Evolutionary conservation across 1,140 invertebrate species (phyloP).

Genomic region (Listronotus oregonensis): DNA sequence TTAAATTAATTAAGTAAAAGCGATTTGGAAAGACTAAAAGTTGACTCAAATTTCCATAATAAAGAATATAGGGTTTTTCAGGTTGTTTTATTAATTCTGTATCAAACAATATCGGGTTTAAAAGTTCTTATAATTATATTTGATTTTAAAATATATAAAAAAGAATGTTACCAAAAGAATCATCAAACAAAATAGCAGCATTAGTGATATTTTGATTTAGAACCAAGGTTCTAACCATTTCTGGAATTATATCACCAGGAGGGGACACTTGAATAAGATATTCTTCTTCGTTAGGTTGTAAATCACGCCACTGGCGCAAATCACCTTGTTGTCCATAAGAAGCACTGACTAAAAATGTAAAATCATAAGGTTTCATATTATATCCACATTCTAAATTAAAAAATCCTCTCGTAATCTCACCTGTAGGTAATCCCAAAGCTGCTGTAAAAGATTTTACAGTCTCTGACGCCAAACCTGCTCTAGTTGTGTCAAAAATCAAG

Average conservation of each 20-base stretch:
- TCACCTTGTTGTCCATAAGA: slow-evolving; percentile 84
- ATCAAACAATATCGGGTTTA: no score
- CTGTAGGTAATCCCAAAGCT: slow-evolving; percentile 77
- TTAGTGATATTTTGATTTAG: slow-evolving; percentile 83
- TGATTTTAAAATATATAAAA: no score
- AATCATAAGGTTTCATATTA: not conserved
- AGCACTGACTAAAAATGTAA: slow-evolving; percentile 62
- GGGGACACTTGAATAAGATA: slow-evolving; percentile 79
- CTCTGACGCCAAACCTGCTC: slow-evolving; percentile 75
- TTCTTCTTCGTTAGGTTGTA: slow-evolving; percentile 68
- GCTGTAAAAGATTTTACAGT: slow-evolving; percentile 81
- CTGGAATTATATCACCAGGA: slow-evolving; percentile 80
- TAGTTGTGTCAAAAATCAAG: slow-evolving; percentile 79
- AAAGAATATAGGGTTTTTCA: no score
- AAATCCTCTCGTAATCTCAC: not conserved
- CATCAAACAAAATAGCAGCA: slow-evolving; percentile 88
- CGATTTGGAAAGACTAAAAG: no score
- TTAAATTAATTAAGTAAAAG: no score
- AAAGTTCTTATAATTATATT: no score
- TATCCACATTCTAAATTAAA: not conserved
- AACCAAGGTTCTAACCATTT: slow-evolving; percentile 80
- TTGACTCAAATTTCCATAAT: no score
- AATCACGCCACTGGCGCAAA: slow-evolving; percentile 76
- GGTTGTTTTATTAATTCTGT: no score
- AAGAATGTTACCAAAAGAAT: slow-evolving; percentile 72